Evolutionary conservation across 2,113 vertebrate genomes (phyloP).

Genomic region (Anser brachyrhynchus): DNA sequence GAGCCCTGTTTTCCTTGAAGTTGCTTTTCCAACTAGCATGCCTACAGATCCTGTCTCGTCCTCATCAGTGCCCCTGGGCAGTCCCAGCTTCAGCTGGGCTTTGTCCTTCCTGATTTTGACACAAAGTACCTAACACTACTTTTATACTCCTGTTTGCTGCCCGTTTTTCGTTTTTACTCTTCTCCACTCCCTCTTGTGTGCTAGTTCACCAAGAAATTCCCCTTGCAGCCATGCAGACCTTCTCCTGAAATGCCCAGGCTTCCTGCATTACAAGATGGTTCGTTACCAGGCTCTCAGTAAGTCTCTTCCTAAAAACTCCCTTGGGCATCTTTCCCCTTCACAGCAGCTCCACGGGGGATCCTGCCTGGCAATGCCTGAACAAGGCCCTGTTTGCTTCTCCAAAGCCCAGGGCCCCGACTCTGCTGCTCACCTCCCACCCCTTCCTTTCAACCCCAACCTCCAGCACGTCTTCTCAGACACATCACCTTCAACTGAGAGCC

Average conservation of each 20-base stretch:
- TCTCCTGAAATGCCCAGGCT: neutral
- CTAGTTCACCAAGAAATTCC: neutral
- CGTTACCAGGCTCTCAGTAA: neutral
- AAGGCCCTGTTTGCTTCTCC: neutral
- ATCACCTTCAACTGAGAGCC: neutral
- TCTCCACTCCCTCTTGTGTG: too few species aligned
- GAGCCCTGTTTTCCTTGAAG: neutral
- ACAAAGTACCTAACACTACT: neutral
- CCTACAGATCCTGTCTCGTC: neutral
- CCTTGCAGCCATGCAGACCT: neutral
- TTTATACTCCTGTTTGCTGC: neutral
- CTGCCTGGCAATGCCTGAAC: neutral
- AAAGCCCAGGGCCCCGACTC: neutral
- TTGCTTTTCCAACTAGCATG: neutral
- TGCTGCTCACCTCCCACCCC: neutral
- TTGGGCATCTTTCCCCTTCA: neutral
- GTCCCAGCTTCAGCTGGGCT: neutral
- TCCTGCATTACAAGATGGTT: neutral
- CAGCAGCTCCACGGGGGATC: neutral
- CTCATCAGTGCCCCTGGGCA: accelerated
- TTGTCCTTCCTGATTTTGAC: neutral
- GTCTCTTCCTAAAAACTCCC: neutral
- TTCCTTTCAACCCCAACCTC: neutral
- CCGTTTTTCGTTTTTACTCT: neutral
- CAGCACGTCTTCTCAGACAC: neutral